These are phyloP conservation scores for Neopipo cinnamomea DNA, from an alignment of 2,113 vertebrate species.

Conservation along the genomic window DNA sequence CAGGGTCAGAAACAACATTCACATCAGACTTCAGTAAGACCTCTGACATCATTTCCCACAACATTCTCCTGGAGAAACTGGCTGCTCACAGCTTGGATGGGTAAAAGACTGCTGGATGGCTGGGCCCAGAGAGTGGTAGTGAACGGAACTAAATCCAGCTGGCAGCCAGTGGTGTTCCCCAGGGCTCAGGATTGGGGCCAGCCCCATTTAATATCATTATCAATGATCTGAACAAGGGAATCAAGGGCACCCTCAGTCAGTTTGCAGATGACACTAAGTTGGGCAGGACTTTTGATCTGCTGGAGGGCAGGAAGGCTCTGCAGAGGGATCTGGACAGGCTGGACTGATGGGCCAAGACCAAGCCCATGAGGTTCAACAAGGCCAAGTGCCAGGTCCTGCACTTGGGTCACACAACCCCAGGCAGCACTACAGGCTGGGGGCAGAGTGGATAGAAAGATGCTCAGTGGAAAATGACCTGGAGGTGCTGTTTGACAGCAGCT, in stretches of 20 bases:
- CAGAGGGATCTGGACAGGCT: background rate
- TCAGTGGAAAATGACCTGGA: background rate
- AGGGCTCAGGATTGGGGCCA: background rate
- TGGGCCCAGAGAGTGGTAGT: background rate
- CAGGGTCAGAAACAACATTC: background rate
- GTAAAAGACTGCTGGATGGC: background rate
- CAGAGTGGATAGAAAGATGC: background rate
- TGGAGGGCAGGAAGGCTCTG: background rate
- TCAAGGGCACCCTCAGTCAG: accelerated
- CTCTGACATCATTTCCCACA: background rate
- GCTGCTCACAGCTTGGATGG: background rate
- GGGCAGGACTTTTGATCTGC: background rate
- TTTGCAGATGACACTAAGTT: accelerated
- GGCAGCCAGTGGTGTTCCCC: background rate
- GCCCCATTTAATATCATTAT: background rate
- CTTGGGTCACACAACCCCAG: background rate
- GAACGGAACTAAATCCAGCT: background rate
- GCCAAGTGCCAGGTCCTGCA: accelerated
- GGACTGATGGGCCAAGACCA: background rate
- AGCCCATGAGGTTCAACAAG: background rate
- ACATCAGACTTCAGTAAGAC: background rate
- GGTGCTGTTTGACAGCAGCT: background rate
- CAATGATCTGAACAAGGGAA: background rate
- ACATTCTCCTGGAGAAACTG: background rate
- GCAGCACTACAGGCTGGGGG: background rate